A percentile compares a stretch with the other conserved stretches of the same genome.
These are phyloP conservation scores for Aphelenchoides bicaudatus DNA, from an alignment of 2,888 invertebrate genomes.

Conservation along the genomic window DNA sequence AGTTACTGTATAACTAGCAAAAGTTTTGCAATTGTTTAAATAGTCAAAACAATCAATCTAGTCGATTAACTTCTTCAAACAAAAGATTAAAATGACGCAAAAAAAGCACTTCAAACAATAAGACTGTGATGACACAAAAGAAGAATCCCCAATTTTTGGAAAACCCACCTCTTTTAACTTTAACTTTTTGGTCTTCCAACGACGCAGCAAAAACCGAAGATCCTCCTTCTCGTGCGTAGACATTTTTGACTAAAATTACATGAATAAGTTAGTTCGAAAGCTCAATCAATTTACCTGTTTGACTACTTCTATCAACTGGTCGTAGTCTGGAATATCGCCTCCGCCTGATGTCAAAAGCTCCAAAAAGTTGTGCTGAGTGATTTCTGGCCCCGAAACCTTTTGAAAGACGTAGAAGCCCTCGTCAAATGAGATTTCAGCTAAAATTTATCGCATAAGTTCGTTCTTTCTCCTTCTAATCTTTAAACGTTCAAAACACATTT, in stretches of 20 bases:
- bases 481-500: too few species aligned
- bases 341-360: too few species aligned
- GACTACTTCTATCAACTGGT: slow-evolving; percentile 3
- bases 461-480: too few species aligned
- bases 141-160: too few species aligned
- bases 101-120: too few species aligned
- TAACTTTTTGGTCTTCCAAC: slow-evolving; percentile 13
- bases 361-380: too few species aligned
- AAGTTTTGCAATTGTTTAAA: not conserved
- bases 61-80: too few species aligned
- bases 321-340: too few species aligned
- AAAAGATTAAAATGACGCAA: too few species aligned
- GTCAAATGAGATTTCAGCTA: slow-evolving; percentile 26
- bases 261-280: not conserved
- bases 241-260: slow-evolving; percentile 1
- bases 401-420: slow-evolving; percentile 32
- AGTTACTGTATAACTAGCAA: not conserved
- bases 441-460: slow-evolving; percentile 6
- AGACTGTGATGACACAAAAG: too few species aligned
- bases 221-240: slow-evolving; percentile 7
- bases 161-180: slow-evolving; percentile 5
- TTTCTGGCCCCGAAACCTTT: slow-evolving; percentile 21
- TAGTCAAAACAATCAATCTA: too few species aligned
- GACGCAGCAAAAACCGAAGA: not conserved
- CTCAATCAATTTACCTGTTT: not conserved